phyloP scores from a whole-genome alignment of 2,113 vertebrate species.

The Hydrochoerus hydrochaeris region DNA sequence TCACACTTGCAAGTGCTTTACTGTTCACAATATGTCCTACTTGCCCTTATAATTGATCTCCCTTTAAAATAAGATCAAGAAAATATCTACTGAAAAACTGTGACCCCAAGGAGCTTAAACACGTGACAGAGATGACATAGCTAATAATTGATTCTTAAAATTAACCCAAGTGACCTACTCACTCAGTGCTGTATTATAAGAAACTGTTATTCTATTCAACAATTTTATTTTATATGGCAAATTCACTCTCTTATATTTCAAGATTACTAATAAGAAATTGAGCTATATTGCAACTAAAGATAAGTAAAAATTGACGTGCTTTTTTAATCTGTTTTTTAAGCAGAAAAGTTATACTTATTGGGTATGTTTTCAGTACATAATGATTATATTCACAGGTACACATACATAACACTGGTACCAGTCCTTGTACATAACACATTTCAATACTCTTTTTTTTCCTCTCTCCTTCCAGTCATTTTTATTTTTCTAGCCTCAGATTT shows the following conservation, averaged over 20 bases:
- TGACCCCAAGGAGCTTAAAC: neutral
- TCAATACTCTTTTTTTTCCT: neutral
- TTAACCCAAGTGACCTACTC: neutral
- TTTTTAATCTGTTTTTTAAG: neutral
- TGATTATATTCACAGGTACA: neutral
- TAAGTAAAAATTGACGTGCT: neutral
- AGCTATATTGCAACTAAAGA: neutral
- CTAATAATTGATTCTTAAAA: neutral
- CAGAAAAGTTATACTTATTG: neutral
- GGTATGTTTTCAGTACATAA: neutral
- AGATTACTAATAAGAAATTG: constrained; percentile 7
- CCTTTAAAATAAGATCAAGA: neutral
- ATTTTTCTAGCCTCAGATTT: neutral
- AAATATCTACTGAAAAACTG: neutral
- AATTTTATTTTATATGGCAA: neutral
- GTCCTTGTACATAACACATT: neutral
- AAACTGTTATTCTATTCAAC: neutral
- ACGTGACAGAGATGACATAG: neutral
- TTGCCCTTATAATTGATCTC: neutral
- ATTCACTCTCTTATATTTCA: neutral
- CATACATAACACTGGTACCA: neutral
- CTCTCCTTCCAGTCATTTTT: neutral
- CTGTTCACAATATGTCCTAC: neutral
- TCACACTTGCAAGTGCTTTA: neutral
- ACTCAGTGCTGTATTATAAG: neutral